These are phyloP conservation scores for Eriocheir sinensis DNA, from an alignment of 1,140 invertebrate species.

Conservation along the genomic window DNA sequence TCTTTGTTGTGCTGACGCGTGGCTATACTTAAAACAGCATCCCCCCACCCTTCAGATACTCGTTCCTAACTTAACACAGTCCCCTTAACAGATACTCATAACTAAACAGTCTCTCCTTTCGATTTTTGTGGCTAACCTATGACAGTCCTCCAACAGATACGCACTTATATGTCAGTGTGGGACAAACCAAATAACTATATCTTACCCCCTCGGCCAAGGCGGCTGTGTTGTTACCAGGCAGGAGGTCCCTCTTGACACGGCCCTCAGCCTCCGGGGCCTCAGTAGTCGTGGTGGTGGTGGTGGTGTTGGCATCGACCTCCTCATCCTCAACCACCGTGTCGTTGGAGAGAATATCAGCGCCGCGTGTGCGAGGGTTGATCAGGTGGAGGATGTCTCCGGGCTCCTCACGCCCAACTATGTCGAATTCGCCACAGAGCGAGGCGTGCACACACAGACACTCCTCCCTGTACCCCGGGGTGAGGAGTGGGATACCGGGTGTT, in stretches of 20 bases:
- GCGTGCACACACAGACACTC: slow-evolving; percentile 48
- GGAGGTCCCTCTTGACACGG: background rate
- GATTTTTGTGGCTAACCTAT: too few species aligned
- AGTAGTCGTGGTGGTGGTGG: background rate
- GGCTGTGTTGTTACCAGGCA: background rate
- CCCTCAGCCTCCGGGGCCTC: background rate
- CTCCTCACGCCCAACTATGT: background rate
- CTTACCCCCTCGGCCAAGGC: background rate
- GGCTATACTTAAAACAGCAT: too few species aligned
- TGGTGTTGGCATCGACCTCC: background rate
- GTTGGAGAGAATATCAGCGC: slow-evolving; percentile 33
- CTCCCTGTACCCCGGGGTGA: slow-evolving; percentile 16
- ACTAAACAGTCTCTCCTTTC: too few species aligned
- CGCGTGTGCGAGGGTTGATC: slow-evolving; percentile 37
- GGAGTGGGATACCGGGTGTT: background rate
- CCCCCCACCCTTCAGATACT: too few species aligned
- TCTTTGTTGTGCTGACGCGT: too few species aligned
- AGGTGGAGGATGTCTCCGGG: slow-evolving; percentile 16
- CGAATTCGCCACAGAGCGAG: slow-evolving; percentile 51
- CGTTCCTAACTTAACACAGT: too few species aligned
- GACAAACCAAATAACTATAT: too few species aligned
- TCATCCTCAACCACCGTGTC: slow-evolving; percentile 27
- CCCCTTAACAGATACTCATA: too few species aligned
- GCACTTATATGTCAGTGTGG: too few species aligned
- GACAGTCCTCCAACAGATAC: too few species aligned